Evolutionary conservation across 2,113 vertebrate genomes (phyloP).

Genomic region (Mesitornis unicolor): DNA sequence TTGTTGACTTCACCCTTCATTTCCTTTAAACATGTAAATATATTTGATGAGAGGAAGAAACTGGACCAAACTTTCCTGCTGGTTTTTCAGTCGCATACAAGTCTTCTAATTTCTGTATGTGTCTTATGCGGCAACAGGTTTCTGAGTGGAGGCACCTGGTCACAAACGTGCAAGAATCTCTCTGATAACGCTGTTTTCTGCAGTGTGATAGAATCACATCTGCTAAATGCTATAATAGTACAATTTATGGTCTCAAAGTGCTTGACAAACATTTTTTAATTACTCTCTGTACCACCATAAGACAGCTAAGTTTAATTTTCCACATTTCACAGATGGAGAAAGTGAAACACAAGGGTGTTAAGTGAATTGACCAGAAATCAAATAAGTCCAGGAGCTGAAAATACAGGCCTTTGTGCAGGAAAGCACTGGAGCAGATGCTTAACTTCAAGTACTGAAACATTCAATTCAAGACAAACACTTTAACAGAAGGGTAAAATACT

Average conservation of each 20-base stretch:
- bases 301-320: background rate
- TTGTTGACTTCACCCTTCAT: background rate
- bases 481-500: background rate
- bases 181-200: background rate
- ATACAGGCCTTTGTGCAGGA: background rate
- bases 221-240: background rate
- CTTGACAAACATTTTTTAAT: background rate
- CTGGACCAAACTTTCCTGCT: background rate
- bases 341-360: background rate
- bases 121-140: background rate
- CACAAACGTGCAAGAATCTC: fast-evolving
- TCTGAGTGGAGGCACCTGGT: background rate
- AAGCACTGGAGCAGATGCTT: background rate
- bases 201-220: background rate
- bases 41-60: background rate
- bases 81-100: background rate
- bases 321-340: background rate
- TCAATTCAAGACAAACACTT: background rate
- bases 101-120: background rate
- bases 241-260: background rate
- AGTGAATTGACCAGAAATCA: constrained; percentile 19
- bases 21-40: background rate
- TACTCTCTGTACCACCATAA: background rate
- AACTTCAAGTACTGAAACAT: background rate
- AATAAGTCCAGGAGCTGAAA: background rate